Conservation (phyloP, 1,140 invertebrate species). For the Lethrus apterus region DNA sequence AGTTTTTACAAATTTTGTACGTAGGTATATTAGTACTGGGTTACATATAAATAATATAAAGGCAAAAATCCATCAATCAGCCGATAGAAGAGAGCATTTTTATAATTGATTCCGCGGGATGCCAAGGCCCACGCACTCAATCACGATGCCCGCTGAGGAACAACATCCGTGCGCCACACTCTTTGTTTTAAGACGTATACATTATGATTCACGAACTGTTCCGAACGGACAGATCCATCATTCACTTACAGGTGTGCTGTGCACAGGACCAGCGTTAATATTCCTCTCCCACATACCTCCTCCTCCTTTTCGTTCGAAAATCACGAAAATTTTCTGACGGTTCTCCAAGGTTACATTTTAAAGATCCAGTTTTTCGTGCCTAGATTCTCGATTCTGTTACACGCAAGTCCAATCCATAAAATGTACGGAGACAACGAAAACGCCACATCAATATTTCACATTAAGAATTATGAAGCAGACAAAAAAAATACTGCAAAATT, state of each 20-base stretch:
- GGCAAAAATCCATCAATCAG: slow-evolving; percentile 10
- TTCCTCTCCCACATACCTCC: slow-evolving; percentile 18
- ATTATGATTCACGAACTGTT: slow-evolving; percentile 20
- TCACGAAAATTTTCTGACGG: too few relatives aligned
- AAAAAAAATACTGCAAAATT: too few relatives aligned
- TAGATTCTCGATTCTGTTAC: too few relatives aligned
- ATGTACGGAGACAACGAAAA: too few relatives aligned
- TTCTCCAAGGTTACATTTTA: too few relatives aligned
- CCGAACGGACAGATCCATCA: slow-evolving; percentile 17
- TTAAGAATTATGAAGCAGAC: too few relatives aligned
- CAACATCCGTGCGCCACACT: slow-evolving; percentile 17
- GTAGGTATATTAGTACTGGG: too few relatives aligned
- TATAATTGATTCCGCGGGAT: slow-evolving; percentile 21
- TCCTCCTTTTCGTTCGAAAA: too few relatives aligned
- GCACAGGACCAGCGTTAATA: slow-evolving; percentile 17
- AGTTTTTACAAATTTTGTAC: too few relatives aligned
- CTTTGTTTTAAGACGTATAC: slow-evolving; percentile 17
- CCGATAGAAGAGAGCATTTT: slow-evolving; percentile 5
- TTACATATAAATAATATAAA: slow-evolving; percentile 12
- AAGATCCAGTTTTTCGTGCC: too few relatives aligned
- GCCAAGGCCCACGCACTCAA: slow-evolving; percentile 19
- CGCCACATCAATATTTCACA: too few relatives aligned
- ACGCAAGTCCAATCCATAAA: too few relatives aligned
- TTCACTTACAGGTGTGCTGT: slow-evolving; percentile 15
- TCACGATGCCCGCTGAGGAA: slow-evolving; percentile 17